Evolutionary conservation across 2,888 invertebrate species (phyloP), one percentile per base, ranked within the genome.

Genomic region (Athalia cordata): DNA sequence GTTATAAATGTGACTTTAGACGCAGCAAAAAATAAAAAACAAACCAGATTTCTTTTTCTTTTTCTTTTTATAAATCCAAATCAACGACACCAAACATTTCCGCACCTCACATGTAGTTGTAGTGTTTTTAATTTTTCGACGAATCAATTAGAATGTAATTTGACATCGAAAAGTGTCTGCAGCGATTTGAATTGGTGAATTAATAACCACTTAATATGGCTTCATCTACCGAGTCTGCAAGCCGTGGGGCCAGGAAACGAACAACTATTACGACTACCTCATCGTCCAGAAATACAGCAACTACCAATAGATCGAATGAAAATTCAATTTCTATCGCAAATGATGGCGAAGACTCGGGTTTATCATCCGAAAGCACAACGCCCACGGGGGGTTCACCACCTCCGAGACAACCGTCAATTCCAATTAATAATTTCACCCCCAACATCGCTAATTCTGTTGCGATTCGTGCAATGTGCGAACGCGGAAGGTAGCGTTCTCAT

Each of bases 341-440:
- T 64, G 89, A 89, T 74, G 87, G 84, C 6, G 85, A 82, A 72
- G 90, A 89, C 78, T 90, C 90, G n/a, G 89, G 89, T 15, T 81
- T 89, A 66, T 89, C 90, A 2, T 89, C 89, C 65, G 89, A 89
- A 79, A 86, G 86, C 78, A 87, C 89, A 65, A 89, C 89, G 57
- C 90, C 90, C 5, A 87, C 87, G 13, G 85, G 86, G n/a, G 88
- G 87, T 50, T 89, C 90, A 61, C 89, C 89, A 61, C 85, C 87
- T 3, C 86, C 87, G 13, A 85, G 87, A 45, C 89, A 87, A 67
- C 83, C 83, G 29, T 77, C 79, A 45, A 79, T 82, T 49, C 29
- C 62, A 9, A 62, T 62, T n/a, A 75, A 61, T 11, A 75, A 49
- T 52, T 15, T 9, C n/a, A 70, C 82, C 6, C 76, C 81, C n/a